Conservation (phyloP, 2,113 vertebrate species). For the Muntiacus reevesi region DNA sequence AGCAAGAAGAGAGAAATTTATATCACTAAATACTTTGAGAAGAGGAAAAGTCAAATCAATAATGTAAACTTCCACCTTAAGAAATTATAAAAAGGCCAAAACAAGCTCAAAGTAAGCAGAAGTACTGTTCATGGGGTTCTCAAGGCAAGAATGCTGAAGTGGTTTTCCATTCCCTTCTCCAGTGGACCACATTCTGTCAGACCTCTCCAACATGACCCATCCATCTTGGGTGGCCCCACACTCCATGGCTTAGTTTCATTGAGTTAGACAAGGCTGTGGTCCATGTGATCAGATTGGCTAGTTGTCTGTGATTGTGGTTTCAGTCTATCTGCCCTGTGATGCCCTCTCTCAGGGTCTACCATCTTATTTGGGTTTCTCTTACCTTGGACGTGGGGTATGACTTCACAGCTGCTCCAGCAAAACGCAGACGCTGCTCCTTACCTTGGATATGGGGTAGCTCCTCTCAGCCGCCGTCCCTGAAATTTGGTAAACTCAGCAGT, state of each 20-base stretch:
- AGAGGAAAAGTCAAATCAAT: background rate
- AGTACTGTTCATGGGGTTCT: background rate
- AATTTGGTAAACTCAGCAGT: background rate
- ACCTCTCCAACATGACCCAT: background rate
- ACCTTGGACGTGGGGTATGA: background rate
- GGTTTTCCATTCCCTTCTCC: background rate
- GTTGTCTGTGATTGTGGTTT: background rate
- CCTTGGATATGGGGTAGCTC: background rate
- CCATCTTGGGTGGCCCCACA: background rate
- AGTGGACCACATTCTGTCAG: background rate
- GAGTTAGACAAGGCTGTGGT: background rate
- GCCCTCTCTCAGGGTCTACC: background rate
- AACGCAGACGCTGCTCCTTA: background rate
- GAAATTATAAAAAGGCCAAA: background rate
- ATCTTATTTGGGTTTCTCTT: background rate
- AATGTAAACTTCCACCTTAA: background rate
- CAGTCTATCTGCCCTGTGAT: background rate
- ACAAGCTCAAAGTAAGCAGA: background rate
- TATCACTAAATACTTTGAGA: background rate
- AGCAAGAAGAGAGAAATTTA: background rate
- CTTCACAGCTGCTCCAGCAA: background rate
- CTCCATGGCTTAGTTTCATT: background rate
- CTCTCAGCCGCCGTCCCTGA: accelerated
- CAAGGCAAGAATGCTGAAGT: background rate
- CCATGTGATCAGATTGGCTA: background rate